These are phyloP conservation scores for Octodonta nipae DNA, from an alignment of 2,888 invertebrate genomes.

Conservation along the genomic window DNA sequence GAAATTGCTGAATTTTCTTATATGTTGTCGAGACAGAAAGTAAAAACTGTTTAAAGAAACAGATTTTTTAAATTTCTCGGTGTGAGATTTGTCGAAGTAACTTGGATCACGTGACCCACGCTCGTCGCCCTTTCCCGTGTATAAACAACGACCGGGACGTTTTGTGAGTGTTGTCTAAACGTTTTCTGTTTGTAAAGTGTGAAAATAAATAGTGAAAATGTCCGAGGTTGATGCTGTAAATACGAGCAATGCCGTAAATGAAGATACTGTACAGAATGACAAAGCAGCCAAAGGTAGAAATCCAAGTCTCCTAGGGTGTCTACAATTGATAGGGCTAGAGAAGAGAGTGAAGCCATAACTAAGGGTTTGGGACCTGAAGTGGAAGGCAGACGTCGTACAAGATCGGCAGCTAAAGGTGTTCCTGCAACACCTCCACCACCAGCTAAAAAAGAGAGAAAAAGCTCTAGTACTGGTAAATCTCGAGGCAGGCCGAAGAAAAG, in stretches of 20 bases:
- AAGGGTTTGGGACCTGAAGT: slow-evolving; percentile 39
- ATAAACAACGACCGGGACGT: slow-evolving; percentile 45
- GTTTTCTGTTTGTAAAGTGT: slow-evolving; percentile 19
- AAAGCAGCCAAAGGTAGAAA: slow-evolving; percentile 37
- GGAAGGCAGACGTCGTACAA: slow-evolving; percentile 43
- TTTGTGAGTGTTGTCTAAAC: slow-evolving; percentile 20
- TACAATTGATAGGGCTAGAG: slow-evolving; percentile 37
- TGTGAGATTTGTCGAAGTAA: too few species aligned
- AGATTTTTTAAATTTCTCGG: too few species aligned
- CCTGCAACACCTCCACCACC: slow-evolving; percentile 42
- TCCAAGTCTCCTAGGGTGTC: slow-evolving; percentile 37
- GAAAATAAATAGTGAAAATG: slow-evolving; percentile 30
- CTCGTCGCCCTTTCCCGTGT: slow-evolving; percentile 46
- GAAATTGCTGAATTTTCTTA: too few species aligned
- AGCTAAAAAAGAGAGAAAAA: slow-evolving; percentile 38
- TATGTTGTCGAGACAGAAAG: too few species aligned
- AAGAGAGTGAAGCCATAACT: slow-evolving; percentile 37
- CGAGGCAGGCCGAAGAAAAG: slow-evolving; percentile 31
- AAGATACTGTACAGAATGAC: slow-evolving; percentile 31
- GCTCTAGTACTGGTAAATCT: slow-evolving; percentile 17
- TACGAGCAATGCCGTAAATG: slow-evolving; percentile 31
- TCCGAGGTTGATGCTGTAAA: slow-evolving; percentile 35
- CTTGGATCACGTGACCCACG: slow-evolving; percentile 46
- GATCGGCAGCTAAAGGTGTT: slow-evolving; percentile 42
- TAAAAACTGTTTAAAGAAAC: too few species aligned